Evolutionary conservation across 1,140 invertebrate genomes (phyloP).

Genomic region (Pogonomyrmex californicus): DNA sequence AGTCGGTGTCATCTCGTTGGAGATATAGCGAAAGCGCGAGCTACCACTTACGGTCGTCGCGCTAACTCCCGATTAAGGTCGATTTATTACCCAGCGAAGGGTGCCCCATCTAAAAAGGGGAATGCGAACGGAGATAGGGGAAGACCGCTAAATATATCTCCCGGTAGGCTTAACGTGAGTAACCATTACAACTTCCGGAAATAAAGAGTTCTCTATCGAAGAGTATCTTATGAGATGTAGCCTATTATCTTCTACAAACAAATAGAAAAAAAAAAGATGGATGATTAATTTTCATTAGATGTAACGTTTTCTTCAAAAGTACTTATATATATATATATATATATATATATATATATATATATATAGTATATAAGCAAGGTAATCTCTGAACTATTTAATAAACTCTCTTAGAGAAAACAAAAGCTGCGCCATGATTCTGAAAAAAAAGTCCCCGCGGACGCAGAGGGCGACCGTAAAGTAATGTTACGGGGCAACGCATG

Average conservation of each 20-base stretch:
- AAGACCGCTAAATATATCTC: slow-evolving; percentile 38
- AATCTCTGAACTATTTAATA: slow-evolving; percentile 3
- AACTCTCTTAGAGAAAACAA: background rate
- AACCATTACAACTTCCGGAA: slow-evolving; percentile 15
- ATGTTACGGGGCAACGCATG: slow-evolving; percentile 1
- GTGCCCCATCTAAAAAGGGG: slow-evolving; percentile 17
- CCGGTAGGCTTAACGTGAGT: slow-evolving; percentile 7
- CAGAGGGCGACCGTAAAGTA: slow-evolving; percentile 3
- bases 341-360: too few species aligned
- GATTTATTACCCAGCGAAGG: slow-evolving; percentile 70
- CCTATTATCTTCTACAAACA: background rate
- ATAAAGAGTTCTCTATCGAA: slow-evolving; percentile 12
- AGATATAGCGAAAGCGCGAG: slow-evolving; percentile 62
- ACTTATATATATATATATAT: too few species aligned
- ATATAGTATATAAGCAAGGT: too few species aligned
- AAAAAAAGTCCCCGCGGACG: background rate
- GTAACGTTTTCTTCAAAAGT: background rate
- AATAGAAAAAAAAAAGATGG: background rate
- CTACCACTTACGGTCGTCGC: slow-evolving; percentile 52
- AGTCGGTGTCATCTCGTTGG: slow-evolving; percentile 34
- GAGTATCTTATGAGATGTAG: background rate
- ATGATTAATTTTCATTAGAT: background rate
- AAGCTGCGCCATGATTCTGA: background rate
- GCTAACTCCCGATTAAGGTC: slow-evolving; percentile 76
- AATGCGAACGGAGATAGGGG: slow-evolving; percentile 25